phyloP scores from a whole-genome alignment of 1,140 invertebrate genomes.

The Caenorhabditis brenneri region DNA sequence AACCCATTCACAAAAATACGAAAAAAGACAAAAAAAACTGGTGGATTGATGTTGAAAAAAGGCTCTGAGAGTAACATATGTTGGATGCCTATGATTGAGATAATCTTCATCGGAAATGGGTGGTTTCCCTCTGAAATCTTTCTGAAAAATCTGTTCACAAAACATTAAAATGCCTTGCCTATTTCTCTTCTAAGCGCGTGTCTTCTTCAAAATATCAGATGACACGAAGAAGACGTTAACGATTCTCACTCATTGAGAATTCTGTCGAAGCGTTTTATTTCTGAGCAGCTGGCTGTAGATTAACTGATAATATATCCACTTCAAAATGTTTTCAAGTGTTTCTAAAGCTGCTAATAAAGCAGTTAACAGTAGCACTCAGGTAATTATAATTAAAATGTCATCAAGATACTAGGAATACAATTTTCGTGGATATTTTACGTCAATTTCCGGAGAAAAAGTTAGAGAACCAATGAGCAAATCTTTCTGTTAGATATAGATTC shows the following conservation, averaged over 20 bases:
- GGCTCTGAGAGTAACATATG: not conserved
- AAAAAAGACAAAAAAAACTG: not conserved
- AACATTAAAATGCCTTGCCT: not conserved
- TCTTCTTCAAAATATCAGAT: not conserved
- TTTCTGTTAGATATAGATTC: too few species aligned
- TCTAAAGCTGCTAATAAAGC: not conserved
- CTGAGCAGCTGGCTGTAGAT: not conserved
- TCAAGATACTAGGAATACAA: too few species aligned
- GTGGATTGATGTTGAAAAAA: not conserved
- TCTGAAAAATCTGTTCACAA: not conserved
- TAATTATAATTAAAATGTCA: too few species aligned
- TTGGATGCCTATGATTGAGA: not conserved
- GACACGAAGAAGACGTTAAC: not conserved
- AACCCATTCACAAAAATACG: not conserved
- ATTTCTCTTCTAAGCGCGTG: not conserved
- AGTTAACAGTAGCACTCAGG: not conserved
- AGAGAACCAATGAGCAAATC: too few species aligned
- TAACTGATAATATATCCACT: not conserved
- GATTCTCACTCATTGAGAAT: slow-evolving; percentile 16
- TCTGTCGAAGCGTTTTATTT: not conserved
- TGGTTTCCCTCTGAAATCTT: not conserved
- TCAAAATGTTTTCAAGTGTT: slow-evolving; percentile 29
- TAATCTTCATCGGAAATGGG: not conserved
- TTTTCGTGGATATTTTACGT: too few species aligned
- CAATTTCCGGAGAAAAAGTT: too few species aligned